phyloP scores from a whole-genome alignment of 2,888 invertebrate genomes.

The Amaurobius ferox region DNA sequence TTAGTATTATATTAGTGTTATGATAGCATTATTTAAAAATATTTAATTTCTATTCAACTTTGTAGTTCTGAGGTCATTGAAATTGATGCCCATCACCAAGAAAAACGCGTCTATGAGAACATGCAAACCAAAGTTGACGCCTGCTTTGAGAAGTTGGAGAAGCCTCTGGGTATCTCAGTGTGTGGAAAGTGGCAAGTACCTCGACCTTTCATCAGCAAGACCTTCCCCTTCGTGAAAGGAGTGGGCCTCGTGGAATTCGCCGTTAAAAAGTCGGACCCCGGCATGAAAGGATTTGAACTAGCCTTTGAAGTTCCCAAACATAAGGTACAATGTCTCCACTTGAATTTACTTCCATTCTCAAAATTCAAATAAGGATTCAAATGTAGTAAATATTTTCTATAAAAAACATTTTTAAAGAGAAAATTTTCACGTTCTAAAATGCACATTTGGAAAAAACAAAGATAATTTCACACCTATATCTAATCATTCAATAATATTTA shows the following conservation, averaged over 20 bases:
- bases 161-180: conserved; percentile 45
- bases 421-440: not conserved
- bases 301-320: conserved; percentile 52
- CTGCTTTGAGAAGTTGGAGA: conserved; percentile 36
- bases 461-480: too few relatives aligned
- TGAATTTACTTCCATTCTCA: too few relatives aligned
- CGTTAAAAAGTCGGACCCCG: conserved; percentile 59
- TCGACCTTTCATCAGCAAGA: conserved; percentile 41
- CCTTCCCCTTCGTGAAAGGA: conserved; percentile 25
- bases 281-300: conserved; percentile 46
- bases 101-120: conserved; percentile 30
- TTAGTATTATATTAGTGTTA: too few relatives aligned
- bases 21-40: too few relatives aligned
- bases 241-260: conserved; percentile 48
- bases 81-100: conserved; percentile 41
- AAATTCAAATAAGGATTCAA: too few relatives aligned
- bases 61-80: conserved; percentile 50
- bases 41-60: not conserved
- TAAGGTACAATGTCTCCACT: conserved; percentile 40
- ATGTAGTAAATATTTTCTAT: too few relatives aligned
- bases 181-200: conserved; percentile 41
- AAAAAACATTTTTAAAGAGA: too few relatives aligned
- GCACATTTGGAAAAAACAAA: not conserved
- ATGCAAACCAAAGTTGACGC: conserved; percentile 54
- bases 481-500: not conserved